Conservation (phyloP, 1,140 invertebrate species). For the Campoletis sonorensis region DNA sequence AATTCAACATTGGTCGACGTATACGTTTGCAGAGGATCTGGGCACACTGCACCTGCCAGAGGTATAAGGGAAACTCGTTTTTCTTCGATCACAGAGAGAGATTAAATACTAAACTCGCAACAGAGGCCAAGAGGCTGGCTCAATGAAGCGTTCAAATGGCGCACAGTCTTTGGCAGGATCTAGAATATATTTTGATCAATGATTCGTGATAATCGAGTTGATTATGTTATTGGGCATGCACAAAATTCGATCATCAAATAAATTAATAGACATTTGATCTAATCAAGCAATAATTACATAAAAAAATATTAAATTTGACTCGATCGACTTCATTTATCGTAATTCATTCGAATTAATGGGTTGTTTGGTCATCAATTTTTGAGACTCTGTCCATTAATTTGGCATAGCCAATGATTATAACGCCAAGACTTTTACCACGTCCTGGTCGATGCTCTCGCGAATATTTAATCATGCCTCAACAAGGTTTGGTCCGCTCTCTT, state of each 20-base stretch:
- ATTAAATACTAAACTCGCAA: background rate
- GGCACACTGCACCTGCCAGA: slow-evolving; percentile 70
- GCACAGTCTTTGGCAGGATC: background rate
- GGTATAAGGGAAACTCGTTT: slow-evolving; percentile 48
- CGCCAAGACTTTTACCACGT: background rate
- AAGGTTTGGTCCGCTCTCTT: slow-evolving; percentile 8
- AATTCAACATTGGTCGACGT: slow-evolving; percentile 73
- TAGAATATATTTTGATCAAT: background rate
- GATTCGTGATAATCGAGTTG: too few relatives aligned
- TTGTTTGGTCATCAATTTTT: too few relatives aligned
- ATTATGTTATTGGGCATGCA: too few relatives aligned
- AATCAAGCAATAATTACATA: too few relatives aligned
- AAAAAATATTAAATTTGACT: too few relatives aligned
- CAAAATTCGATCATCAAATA: too few relatives aligned
- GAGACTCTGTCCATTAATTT: too few relatives aligned
- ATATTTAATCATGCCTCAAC: slow-evolving; percentile 18
- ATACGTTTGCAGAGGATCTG: slow-evolving; percentile 70
- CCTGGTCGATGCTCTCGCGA: slow-evolving; percentile 12
- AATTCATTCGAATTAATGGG: too few relatives aligned
- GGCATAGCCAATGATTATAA: background rate
- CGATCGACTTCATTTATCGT: too few relatives aligned
- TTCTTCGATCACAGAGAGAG: slow-evolving; percentile 1
- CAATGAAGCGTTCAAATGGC: background rate
- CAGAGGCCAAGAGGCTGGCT: background rate
- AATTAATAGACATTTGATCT: too few relatives aligned